Percentiles rank a stretch among this genome's conserved stretches.
phyloP scores from a whole-genome alignment of 2,113 vertebrate species.

The Glareola pratincola region DNA sequence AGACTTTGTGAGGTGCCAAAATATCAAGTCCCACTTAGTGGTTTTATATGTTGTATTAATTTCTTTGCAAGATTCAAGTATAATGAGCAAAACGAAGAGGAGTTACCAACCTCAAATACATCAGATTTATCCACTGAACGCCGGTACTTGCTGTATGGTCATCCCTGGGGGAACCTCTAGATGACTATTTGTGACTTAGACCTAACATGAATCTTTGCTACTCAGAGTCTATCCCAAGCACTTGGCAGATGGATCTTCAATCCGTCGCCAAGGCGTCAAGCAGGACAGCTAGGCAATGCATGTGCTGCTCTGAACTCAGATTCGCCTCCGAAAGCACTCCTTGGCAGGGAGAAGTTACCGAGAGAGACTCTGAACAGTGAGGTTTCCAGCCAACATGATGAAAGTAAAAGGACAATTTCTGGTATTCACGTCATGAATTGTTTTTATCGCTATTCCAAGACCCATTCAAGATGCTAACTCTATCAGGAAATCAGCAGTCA shows the following conservation, averaged over 20 bases:
- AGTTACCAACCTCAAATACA: not conserved
- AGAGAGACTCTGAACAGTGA: not conserved
- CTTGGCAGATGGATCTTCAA: not conserved
- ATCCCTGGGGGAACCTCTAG: not conserved
- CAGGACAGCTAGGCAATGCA: not conserved
- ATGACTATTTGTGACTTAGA: not conserved
- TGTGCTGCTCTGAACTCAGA: not conserved
- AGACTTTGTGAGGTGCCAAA: not conserved
- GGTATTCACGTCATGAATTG: not conserved
- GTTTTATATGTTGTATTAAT: not conserved
- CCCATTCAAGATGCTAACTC: not conserved
- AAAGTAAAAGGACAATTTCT: conserved; percentile 11
- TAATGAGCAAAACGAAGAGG: not conserved
- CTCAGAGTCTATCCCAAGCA: not conserved
- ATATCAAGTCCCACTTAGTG: not conserved
- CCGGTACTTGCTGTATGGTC: not conserved
- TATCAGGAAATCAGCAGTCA: conserved; percentile 47
- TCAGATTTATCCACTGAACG: not conserved
- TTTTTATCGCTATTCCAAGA: conserved; percentile 8
- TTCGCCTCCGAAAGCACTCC: not conserved
- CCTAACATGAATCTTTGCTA: not conserved
- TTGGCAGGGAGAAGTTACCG: not conserved
- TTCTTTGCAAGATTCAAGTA: not conserved
- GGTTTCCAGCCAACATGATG: not conserved
- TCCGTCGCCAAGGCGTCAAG: not conserved